A percentile compares a stretch with the other conserved stretches of the same genome.
Evolutionary conservation across 2,888 invertebrate genomes (phyloP).

Genomic region (Leucozona laternaria): DNA sequence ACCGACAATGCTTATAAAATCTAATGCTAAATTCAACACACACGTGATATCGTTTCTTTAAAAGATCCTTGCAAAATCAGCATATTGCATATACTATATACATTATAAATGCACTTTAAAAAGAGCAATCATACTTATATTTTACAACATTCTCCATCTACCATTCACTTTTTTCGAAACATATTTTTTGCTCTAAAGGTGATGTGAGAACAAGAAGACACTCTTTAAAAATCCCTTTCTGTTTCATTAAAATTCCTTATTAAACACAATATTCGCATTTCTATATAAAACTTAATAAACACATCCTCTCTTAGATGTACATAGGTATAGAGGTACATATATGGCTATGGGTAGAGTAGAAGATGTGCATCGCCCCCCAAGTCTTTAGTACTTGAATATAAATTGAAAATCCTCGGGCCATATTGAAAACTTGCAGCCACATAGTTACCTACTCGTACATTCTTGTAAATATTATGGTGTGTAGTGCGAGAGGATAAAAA

Average conservation of each 20-base stretch:
- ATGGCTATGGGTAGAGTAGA: background rate
- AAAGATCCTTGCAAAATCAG: too few relatives aligned
- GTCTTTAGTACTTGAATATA: background rate
- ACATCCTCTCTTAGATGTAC: background rate
- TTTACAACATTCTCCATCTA: background rate
- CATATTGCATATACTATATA: too few relatives aligned
- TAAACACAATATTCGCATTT: conserved; percentile 23
- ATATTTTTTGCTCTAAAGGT: background rate
- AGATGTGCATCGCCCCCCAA: background rate
- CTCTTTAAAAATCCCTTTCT: background rate
- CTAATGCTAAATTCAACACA: too few relatives aligned
- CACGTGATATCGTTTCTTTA: too few relatives aligned
- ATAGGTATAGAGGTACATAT: background rate
- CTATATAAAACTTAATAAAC: conserved; percentile 23
- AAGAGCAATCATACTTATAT: conserved; percentile 10
- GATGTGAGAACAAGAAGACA: background rate
- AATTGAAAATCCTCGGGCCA: conserved; percentile 27
- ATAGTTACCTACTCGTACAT: too few relatives aligned
- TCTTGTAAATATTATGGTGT: background rate
- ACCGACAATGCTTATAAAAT: too few relatives aligned
- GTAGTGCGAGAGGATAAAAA: background rate
- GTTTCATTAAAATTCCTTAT: conserved; percentile 23
- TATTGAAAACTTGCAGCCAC: conserved; percentile 34
- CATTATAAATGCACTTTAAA: too few relatives aligned
- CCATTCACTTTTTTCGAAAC: background rate